Evolutionary conservation across 2,888 invertebrate genomes (phyloP).

Genomic region (Cerastis leucographa): DNA sequence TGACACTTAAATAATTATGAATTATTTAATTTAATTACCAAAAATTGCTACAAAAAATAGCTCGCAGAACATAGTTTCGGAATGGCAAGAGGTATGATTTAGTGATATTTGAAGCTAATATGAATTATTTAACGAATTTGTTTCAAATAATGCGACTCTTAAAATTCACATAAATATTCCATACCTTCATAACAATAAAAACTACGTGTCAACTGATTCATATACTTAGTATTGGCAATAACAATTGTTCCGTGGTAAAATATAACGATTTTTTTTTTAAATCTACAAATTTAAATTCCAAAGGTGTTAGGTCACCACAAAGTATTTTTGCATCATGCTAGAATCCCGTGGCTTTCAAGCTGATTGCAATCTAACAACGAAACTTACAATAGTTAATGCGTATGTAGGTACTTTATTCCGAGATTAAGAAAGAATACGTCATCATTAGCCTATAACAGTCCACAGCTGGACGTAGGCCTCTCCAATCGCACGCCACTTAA

Average conservation of each 20-base stretch:
- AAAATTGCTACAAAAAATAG: not conserved
- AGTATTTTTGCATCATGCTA: not conserved
- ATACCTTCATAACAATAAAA: conserved; percentile 5
- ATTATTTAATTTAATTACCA: too few relatives aligned
- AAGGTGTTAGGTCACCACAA: not conserved
- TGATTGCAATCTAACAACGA: not conserved
- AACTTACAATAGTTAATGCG: not conserved
- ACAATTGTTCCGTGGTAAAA: too few relatives aligned
- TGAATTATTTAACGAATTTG: too few relatives aligned
- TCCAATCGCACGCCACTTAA: too few relatives aligned
- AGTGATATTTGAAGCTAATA: not conserved
- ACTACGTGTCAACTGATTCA: not conserved
- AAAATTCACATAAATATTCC: conserved; percentile 11
- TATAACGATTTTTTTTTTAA: too few relatives aligned
- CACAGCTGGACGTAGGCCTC: too few relatives aligned
- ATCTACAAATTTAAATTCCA: not conserved
- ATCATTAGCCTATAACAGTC: not conserved
- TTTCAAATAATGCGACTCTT: not conserved
- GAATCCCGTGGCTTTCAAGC: not conserved
- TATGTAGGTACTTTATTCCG: not conserved
- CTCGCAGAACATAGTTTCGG: conserved; percentile 28
- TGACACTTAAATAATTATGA: too few relatives aligned
- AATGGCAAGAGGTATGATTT: not conserved
- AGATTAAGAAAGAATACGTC: not conserved
- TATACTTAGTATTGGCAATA: too few relatives aligned